Evolutionary conservation across 2,113 vertebrate species (phyloP).

Genomic region (Martes martes): DNA sequence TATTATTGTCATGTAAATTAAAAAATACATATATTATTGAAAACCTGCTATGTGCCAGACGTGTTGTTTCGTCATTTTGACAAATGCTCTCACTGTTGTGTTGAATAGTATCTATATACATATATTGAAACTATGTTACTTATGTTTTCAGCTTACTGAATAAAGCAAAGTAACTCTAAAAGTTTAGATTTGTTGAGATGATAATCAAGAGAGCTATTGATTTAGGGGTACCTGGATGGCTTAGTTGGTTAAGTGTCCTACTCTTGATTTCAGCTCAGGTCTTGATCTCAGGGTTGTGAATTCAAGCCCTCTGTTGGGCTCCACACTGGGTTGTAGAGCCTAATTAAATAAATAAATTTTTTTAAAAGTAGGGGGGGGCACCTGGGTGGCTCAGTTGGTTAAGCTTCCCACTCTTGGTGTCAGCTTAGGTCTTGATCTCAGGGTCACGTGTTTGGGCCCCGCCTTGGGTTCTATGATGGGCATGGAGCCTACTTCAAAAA

Average conservation of each 20-base stretch:
- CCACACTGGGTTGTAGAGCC: too few species aligned
- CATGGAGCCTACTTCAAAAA: background rate
- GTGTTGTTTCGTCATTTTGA: conserved; percentile 23
- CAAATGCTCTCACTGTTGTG: background rate
- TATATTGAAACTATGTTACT: background rate
- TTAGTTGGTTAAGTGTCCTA: background rate
- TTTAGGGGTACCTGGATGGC: background rate
- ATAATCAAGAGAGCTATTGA: background rate
- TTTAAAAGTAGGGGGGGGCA: too few species aligned
- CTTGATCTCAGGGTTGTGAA: background rate
- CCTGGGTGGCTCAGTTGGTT: too few species aligned
- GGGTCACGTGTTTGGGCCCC: background rate
- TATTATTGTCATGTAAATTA: background rate
- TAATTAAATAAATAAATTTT: too few species aligned
- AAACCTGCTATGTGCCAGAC: background rate
- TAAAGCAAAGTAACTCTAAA: background rate
- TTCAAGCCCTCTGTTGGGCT: background rate
- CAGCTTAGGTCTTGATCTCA: background rate
- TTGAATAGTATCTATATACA: background rate
- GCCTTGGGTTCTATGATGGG: background rate
- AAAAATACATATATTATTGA: background rate
- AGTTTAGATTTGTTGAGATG: conserved; percentile 17
- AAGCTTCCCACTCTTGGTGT: too few species aligned
- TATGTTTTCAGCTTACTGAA: conserved; percentile 33
- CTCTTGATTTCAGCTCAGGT: background rate